Evolutionary conservation across 2,888 invertebrate species (phyloP), one percentile per base, ranked within the genome.

Genomic region (Drosophila mayaguana): DNA sequence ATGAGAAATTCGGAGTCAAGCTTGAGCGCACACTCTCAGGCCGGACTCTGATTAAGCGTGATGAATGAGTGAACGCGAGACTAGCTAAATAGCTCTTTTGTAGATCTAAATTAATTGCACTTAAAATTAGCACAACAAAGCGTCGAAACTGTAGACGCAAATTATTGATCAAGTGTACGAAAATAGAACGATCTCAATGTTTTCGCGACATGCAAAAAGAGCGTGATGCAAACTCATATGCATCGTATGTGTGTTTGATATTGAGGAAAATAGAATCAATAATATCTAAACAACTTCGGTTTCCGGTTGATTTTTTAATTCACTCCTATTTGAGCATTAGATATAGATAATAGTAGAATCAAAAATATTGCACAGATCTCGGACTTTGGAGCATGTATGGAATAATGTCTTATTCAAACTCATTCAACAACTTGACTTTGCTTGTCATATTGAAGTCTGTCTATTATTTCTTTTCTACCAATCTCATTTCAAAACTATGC

Each of bases 81-180:
- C 67, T 54, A 56, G 53, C 55, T 51, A 25, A 65, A 55, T 38
- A 18, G 63, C 54, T 65, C 61, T 72, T 70, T 76, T 73, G 65
- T 65, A 72, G 65, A 72, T 69, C 46, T 69, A 61, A 81, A 80
- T 79, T 84, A 84, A 84, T 82, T 84, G 76, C 74, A 74, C 50
- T 76, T 80, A 69, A 87, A 84, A 75, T 76, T 67, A 76, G 77
- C 57, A 70, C 57, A 75, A 66, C 62, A 67, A 63, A 63, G 62
- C 53, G n/a, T 28, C 11, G n/a, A 45, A 46, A 55, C 25, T 42
- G 25, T 64, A 69, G 72, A 78, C 78, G 59, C 54, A 74, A 74
- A 74, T 61, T 70, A 80, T 87, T 75, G 79, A 84, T 72, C 59
- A 66, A 67, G 32, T 57, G 53, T 54, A 67, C 66, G 25, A 72